Base-by-base conservation (phyloP, 2,797 vertebrate species). In the Acipenser oxyrinchus region DNA sequence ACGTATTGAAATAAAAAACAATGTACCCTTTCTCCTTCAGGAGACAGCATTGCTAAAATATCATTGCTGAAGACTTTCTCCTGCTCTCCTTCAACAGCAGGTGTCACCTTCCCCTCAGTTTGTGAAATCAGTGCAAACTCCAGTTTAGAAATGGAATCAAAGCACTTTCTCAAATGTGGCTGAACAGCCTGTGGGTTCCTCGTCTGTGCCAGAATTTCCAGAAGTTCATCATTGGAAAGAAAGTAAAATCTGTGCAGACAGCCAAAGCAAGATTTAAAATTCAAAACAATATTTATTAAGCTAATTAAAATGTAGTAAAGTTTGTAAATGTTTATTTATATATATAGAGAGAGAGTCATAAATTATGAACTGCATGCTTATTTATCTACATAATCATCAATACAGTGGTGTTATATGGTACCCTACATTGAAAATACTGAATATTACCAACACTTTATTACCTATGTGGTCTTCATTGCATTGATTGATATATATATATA, bases 141-240 rank as follows among this genome's bases (percentile, higher is more conserved):
- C 1, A 94, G 81, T 49, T 73, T 82, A 13, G 80, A 75, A 72
- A 93, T 90, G 48, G 90, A 85, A 75, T 94, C 91, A 23, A 95
- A 96, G 78, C 93, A 95, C 75, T 94, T 95, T 70, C 91, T 83
- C 53, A 92, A 82, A 73, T 94, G 92, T 1, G 92, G 92, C 77
- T 93, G 90, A 72, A 93, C 92, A 0, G 93, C 92, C 75, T 92
- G 89, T 7, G 90, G 92, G 69, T 94, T 94, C 71, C 87, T 75
- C 2, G 90, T 94, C 81, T 94, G 89, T 1, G 91, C 90, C 82
- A 93, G 76, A 79, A 94, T 92, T 81, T 92, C 92, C 65, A 95
- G 83, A 53, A 94, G 87, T 76, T 95, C 91, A 70, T 95, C 92
- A 55, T 92, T 93, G 60, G 92, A 94, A 64, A 95, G 81, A 78